A percentile compares a stretch with the other conserved stretches of the same genome.
Evolutionary conservation across 2,113 vertebrate species (phyloP).

Genomic region (Cinclus cinclus): DNA sequence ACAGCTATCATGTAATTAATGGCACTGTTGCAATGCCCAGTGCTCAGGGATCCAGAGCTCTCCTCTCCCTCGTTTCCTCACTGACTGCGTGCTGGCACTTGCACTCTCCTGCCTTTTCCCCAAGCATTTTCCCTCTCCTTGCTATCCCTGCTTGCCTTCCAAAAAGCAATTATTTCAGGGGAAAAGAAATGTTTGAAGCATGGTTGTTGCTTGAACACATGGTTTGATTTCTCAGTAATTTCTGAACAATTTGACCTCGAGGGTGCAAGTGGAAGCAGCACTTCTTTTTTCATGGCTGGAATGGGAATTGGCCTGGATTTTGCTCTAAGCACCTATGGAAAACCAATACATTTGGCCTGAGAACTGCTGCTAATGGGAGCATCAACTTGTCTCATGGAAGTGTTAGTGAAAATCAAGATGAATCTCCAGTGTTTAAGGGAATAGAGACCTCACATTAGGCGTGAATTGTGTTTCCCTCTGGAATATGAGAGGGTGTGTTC

Average conservation of each 20-base stretch:
- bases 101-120: neutral
- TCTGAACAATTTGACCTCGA: neutral
- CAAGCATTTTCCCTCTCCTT: neutral
- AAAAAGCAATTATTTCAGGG: neutral
- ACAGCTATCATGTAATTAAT: neutral
- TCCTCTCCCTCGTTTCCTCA: neutral
- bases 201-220: neutral
- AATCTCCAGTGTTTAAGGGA: slow-evolving; percentile 5
- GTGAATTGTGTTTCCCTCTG: neutral
- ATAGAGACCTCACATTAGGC: neutral
- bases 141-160: neutral
- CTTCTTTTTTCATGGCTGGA: neutral
- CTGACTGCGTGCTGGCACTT: neutral
- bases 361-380: neutral
- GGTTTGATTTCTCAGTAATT: neutral
- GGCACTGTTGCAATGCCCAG: slow-evolving; percentile 1
- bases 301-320: neutral
- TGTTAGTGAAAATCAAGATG: slow-evolving; percentile 12
- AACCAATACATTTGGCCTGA: neutral
- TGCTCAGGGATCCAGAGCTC: neutral
- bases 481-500: neutral
- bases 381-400: neutral
- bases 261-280: neutral
- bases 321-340: neutral
- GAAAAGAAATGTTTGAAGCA: neutral